These are phyloP conservation scores for Passer montanus DNA, from an alignment of 2,113 vertebrate genomes.

Conservation along the genomic window DNA sequence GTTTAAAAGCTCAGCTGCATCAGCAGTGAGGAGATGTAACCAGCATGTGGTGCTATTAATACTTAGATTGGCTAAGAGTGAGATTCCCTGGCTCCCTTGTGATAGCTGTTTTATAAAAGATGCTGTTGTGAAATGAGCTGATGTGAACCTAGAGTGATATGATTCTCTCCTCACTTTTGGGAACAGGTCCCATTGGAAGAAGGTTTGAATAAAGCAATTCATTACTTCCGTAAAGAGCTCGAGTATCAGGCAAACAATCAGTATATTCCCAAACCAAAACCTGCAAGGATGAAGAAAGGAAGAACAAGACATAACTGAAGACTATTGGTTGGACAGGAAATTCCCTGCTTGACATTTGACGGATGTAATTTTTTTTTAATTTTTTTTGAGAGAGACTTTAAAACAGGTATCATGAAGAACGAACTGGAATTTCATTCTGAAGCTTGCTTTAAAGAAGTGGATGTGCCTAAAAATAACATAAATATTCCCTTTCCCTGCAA, in stretches of 20 bases:
- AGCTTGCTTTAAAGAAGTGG: constrained; percentile 83
- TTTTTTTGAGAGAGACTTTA: constrained; percentile 69
- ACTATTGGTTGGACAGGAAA: constrained; percentile 4
- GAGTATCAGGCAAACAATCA: constrained; percentile 98
- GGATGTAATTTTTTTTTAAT: constrained; percentile 56
- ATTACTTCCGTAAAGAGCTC: constrained; percentile 96
- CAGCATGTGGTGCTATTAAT: constrained; percentile 6
- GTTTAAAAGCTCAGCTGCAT: background rate
- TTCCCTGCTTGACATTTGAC: constrained; percentile 65
- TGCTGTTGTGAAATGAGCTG: background rate
- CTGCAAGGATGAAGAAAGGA: constrained; percentile 94
- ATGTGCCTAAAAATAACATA: constrained; percentile 79
- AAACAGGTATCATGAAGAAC: constrained; percentile 81
- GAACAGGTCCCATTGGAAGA: constrained; percentile 94
- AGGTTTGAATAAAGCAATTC: constrained; percentile 98
- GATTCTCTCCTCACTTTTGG: constrained; percentile 6
- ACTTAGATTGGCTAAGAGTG: background rate
- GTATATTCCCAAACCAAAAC: constrained; percentile 98
- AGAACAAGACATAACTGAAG: constrained; percentile 88
- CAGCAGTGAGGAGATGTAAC: constrained; percentile 4
- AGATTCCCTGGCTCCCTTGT: background rate
- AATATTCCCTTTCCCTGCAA: constrained; percentile 69
- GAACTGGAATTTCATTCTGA: constrained; percentile 83
- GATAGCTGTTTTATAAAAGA: background rate
- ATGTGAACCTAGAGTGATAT: background rate